Base-by-base conservation (phyloP, 2,797 vertebrate genomes). In the Rhincodon typus region DNA sequence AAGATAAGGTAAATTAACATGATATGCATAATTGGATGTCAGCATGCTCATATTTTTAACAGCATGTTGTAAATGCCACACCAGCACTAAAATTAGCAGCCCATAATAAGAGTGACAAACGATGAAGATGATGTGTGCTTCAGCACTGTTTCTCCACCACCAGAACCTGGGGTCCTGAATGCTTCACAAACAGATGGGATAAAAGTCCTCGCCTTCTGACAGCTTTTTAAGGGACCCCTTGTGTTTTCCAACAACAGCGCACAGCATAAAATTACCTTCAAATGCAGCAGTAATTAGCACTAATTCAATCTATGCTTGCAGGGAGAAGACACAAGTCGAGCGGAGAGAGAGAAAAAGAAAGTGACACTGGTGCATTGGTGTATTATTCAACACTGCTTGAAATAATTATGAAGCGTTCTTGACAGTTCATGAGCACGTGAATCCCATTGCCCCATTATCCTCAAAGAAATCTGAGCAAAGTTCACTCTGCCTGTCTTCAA, bases 201-300 rank as follows among this genome's bases (percentile, higher is more conserved):
- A n/a, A 91, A 91, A 91, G 57, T 91, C 88, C 30, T 91, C 4
- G 34, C 30, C 19, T n/a, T n/a, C 88, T 91, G 88, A 91, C 88
- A 91, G 88, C 88, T 91, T 66, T 91, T 91, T n/a, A 66, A 91
- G 34, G 88, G 88, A 62, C 88, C 88, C 88, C 88, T 91, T 91
- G 88, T 91, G 88, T 91, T 34, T n/a, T 91, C 57, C 27, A 66
- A 91, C 57, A 91, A 91, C 57, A 66, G 88, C 57, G 53, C 88
- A 91, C 88, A 91, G 88, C 88, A 91, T 91, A 91, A 62, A 57
- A 91, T 57, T 91, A 57, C 53, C 88, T 66, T 34, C 88, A 91
- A 91, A 66, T 91, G 88, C n/a, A 66, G 53, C 88, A 91, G 88
- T 62, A 91, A 90, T 90, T 90, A 90, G 62, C 57, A 91, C 57